Evolutionary conservation across 2,888 invertebrate genomes (phyloP).

Genomic region (Megastigmus dorsalis): DNA sequence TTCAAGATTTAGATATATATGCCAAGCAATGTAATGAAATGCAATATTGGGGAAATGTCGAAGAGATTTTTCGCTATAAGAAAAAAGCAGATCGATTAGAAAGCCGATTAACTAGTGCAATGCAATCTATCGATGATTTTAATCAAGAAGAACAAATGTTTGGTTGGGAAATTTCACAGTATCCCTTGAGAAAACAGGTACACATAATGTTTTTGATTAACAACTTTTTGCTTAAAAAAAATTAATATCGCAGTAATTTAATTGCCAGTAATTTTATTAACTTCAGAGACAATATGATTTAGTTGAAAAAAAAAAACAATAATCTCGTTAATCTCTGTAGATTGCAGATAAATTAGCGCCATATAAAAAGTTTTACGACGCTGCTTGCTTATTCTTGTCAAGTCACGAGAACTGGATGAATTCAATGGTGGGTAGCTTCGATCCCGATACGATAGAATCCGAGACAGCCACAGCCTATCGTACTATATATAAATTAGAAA

Average conservation of each 20-base stretch:
- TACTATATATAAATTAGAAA: slow-evolving; percentile 91
- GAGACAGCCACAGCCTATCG: slow-evolving; percentile 84
- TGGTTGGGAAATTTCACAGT: slow-evolving; percentile 91
- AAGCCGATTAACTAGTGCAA: slow-evolving; percentile 80
- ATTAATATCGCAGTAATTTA: too few species aligned
- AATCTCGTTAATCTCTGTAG: too few species aligned
- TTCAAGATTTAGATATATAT: slow-evolving; percentile 87
- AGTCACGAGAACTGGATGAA: slow-evolving; percentile 92
- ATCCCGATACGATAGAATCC: slow-evolving; percentile 91
- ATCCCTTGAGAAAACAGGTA: slow-evolving; percentile 86
- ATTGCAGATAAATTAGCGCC: slow-evolving; percentile 88
- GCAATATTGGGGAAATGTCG: slow-evolving; percentile 90
- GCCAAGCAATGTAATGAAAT: slow-evolving; percentile 89
- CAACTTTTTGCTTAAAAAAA: too few species aligned
- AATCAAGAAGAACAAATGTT: slow-evolving; percentile 94
- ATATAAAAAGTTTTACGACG: slow-evolving; percentile 91
- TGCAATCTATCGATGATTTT: slow-evolving; percentile 88
- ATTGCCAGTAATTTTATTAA: too few species aligned
- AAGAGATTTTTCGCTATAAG: slow-evolving; percentile 88
- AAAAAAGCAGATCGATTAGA: slow-evolving; percentile 88
- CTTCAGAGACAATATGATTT: too few species aligned
- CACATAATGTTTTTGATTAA: too few species aligned
- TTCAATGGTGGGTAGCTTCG: slow-evolving; percentile 83
- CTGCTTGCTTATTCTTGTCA: slow-evolving; percentile 88
- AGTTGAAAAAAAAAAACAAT: too few species aligned